These are phyloP conservation scores for Cardiocondyla obscurior DNA, from an alignment of 1,140 invertebrate species.

Conservation along the genomic window DNA sequence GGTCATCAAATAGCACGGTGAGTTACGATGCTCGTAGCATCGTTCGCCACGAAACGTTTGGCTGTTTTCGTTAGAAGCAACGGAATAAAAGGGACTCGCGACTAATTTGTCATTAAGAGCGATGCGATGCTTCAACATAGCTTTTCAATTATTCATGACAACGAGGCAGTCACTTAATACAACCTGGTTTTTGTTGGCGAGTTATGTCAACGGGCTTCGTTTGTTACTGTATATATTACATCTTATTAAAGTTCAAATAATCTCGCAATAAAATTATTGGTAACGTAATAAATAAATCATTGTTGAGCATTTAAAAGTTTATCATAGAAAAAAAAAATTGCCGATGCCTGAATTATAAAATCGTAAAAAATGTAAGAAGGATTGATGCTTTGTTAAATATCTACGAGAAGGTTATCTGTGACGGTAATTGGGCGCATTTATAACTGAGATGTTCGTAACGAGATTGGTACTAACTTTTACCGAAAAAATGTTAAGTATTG, in stretches of 20 bases:
- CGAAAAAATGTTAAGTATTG: neutral
- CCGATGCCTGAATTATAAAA: slow-evolving; percentile 1
- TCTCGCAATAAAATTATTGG: neutral
- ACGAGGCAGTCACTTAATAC: neutral
- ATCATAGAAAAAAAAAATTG: neutral
- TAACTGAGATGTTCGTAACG: slow-evolving; percentile 13
- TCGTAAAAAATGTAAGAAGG: slow-evolving; percentile 7
- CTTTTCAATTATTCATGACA: slow-evolving; percentile 44
- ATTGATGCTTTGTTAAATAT: slow-evolving; percentile 34
- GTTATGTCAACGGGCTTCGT: neutral
- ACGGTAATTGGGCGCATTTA: slow-evolving; percentile 32
- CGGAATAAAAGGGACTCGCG: neutral
- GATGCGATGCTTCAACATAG: neutral
- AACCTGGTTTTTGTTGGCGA: neutral
- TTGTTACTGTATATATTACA: neutral
- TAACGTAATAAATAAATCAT: neutral
- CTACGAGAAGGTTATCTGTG: neutral
- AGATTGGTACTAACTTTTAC: slow-evolving; percentile 14
- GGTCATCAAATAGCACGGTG: slow-evolving; percentile 34
- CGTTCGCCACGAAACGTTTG: slow-evolving; percentile 22
- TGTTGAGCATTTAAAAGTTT: neutral
- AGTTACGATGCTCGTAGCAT: slow-evolving; percentile 20
- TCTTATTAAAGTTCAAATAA: neutral
- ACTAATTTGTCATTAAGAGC: slow-evolving; percentile 42
- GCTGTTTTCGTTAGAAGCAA: slow-evolving; percentile 12